These are phyloP conservation scores for Trichonephila clavata DNA, from an alignment of 1,140 invertebrate species.

Conservation along the genomic window DNA sequence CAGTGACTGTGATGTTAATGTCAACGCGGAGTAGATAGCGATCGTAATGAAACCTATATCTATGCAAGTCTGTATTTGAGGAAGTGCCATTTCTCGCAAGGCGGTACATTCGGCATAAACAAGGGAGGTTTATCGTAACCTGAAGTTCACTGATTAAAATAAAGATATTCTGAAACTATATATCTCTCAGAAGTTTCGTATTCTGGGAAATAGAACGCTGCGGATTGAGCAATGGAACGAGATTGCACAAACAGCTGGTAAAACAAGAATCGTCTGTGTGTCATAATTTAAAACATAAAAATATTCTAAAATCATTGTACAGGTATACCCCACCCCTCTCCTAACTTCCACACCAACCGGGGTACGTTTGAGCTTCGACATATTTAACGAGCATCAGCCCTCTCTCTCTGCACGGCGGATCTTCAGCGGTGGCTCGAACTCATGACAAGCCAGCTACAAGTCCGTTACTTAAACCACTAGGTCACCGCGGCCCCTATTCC, in stretches of 20 bases:
- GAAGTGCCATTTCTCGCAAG: slow-evolving; percentile 15
- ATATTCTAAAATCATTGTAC: too few species aligned
- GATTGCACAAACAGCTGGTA: background rate
- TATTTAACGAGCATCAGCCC: too few species aligned
- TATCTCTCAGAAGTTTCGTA: background rate
- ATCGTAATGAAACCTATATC: slow-evolving; percentile 50
- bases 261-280: background rate
- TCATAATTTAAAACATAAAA: too few species aligned
- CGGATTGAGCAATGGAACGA: background rate
- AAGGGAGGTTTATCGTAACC: background rate
- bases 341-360: too few species aligned
- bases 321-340: too few species aligned
- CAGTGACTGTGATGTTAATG: background rate
- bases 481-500: too few species aligned
- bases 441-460: too few species aligned
- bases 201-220: background rate
- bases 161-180: background rate
- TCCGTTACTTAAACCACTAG: too few species aligned
- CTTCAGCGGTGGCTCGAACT: too few species aligned
- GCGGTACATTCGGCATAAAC: background rate
- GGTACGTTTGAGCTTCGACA: too few species aligned
- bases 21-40: slow-evolving; percentile 13
- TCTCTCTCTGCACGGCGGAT: too few species aligned
- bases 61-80: slow-evolving; percentile 1
- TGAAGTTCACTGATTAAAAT: slow-evolving; percentile 3